A percentile compares a stretch with the other conserved stretches of the same genome.
These are phyloP conservation scores for Acheta domesticus DNA, from an alignment of 2,888 invertebrate genomes.

Conservation along the genomic window DNA sequence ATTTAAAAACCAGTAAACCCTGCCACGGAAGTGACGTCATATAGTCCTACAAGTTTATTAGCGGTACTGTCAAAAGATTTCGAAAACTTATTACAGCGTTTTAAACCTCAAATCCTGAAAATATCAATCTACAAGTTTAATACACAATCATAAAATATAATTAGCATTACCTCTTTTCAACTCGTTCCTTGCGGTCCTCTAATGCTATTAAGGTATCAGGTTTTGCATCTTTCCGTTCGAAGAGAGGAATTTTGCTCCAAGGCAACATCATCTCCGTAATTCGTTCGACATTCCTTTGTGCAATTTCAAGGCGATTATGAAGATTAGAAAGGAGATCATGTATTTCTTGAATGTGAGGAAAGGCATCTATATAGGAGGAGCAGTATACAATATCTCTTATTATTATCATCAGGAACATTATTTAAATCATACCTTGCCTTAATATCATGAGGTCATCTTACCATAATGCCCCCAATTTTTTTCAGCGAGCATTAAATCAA, in stretches of 20 bases:
- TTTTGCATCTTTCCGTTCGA: conserved; percentile 67
- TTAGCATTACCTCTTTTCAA: conserved; percentile 44
- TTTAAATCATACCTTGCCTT: neutral
- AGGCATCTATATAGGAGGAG: conserved; percentile 51
- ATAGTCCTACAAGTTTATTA: too few species aligned
- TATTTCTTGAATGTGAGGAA: conserved; percentile 67
- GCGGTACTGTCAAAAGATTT: too few species aligned
- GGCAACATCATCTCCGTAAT: conserved; percentile 57
- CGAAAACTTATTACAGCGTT: too few species aligned
- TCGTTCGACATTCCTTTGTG: conserved; percentile 62
- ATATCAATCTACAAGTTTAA: neutral
- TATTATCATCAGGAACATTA: neutral
- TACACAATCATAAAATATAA: too few species aligned
- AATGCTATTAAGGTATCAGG: conserved; percentile 57
- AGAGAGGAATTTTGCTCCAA: conserved; percentile 74
- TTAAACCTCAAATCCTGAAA: neutral
- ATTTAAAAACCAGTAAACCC: too few species aligned
- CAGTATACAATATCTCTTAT: neutral
- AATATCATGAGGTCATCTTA: conserved; percentile 43
- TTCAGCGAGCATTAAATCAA: conserved; percentile 64
- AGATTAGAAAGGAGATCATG: conserved; percentile 66
- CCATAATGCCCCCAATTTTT: conserved; percentile 80
- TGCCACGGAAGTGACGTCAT: too few species aligned
- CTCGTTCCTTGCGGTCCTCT: conserved; percentile 54
- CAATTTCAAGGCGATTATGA: conserved; percentile 63